Evolutionary conservation across 2,888 invertebrate genomes (phyloP), one percentile per base, ranked within the genome.

Genomic region (Oxystoma pomonae): DNA sequence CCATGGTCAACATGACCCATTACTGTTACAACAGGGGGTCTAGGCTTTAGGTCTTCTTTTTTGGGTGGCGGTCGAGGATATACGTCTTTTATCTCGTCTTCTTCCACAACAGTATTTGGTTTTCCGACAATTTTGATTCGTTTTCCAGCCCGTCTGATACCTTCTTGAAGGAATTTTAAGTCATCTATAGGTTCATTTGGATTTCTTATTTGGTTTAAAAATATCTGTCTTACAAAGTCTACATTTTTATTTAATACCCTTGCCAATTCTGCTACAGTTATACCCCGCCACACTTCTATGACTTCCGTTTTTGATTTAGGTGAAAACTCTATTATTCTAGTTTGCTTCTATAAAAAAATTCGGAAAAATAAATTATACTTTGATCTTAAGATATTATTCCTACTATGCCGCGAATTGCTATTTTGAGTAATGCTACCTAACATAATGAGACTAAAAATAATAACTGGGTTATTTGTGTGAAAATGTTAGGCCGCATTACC

Each of bases 1-100:
- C 99, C 99, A 82, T 99, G 99, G 84, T 99, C 99, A 1, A 99
- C 98, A 80, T 99, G 99, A 0, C 99, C 99, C 98, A 99, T 99
- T 57, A 99, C 94, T 2, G 98, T 96, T 0, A 98, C 96, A 0
- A 99, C 93, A 0, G 99, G 96, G 16, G 95, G 91, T 1, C 98
- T 86, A 1, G 86, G 86, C 52, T 86, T 83, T 16, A 95, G 82
- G 16, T 85, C 83, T 57, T 85, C 84, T 2, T 86, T 81, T 16
- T 86, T 78, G 1, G 93, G 85, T 0, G 90, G 87, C 0, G 91
- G 88, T 57, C 87, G 79, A 0, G 86, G 85, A 82, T 83, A 70
- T 80, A 85, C 82, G 82, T 78, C 77, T 66, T 70, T 73, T 53
- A 74, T 72, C 53, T 73, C 68, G 52, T 68, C 63, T 62, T 72